A percentile compares a stretch with the other conserved stretches of the same genome.
These are phyloP conservation scores for Leptodactylus fallax DNA, from an alignment of 2,797 vertebrate species.

Conservation along the genomic window DNA sequence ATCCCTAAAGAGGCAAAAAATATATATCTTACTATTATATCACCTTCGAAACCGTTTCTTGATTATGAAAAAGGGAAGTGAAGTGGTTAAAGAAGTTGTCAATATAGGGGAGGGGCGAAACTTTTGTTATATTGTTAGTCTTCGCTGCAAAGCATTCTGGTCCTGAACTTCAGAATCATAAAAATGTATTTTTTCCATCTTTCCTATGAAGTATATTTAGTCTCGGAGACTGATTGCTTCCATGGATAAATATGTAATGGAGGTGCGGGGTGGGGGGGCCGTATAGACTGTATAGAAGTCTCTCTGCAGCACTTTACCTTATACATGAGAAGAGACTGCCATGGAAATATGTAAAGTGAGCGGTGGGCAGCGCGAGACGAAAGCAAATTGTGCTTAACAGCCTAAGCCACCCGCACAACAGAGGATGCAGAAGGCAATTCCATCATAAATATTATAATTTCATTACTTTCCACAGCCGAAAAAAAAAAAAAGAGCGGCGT, in stretches of 20 bases:
- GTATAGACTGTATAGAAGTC: neutral
- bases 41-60: too few relatives aligned
- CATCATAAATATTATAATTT: constrained; percentile 76
- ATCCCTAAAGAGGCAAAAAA: too few relatives aligned
- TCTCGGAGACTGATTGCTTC: too few relatives aligned
- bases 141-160: neutral
- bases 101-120: too few relatives aligned
- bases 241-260: neutral
- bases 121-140: too few relatives aligned
- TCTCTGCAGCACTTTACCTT: neutral
- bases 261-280: fast-evolving
- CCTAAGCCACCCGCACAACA: constrained; percentile 41
- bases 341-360: neutral
- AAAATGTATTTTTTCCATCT: neutral
- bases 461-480: constrained; percentile 76
- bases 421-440: constrained; percentile 64
- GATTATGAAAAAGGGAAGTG: too few relatives aligned
- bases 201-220: neutral
- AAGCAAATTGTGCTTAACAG: constrained; percentile 55
- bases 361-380: constrained; percentile 38
- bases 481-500: constrained; percentile 68
- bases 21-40: too few relatives aligned
- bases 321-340: neutral
- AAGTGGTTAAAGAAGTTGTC: too few relatives aligned
- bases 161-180: neutral